Conservation (phyloP, 2,888 invertebrate species). For the Heliconius ismenius region DNA sequence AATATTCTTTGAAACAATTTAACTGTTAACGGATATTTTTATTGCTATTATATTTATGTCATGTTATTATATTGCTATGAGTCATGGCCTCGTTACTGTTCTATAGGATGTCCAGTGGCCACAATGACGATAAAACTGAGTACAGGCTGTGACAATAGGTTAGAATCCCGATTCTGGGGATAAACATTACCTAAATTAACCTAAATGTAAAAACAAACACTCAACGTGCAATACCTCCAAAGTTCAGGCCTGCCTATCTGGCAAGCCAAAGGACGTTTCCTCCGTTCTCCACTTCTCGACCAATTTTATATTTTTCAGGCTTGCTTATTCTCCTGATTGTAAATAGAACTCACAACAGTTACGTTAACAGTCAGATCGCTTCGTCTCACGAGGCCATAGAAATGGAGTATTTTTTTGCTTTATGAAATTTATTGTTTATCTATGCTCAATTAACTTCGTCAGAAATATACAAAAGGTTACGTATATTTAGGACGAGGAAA, state of each 20-base stretch:
- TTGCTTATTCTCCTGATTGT: too few relatives aligned
- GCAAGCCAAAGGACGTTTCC: too few relatives aligned
- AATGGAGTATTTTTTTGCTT: background rate
- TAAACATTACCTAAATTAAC: too few relatives aligned
- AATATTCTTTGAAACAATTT: slow-evolving; percentile 46
- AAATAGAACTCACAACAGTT: too few relatives aligned
- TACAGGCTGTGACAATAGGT: background rate
- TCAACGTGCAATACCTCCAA: too few relatives aligned
- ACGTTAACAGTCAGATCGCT: too few relatives aligned
- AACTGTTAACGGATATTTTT: slow-evolving; percentile 45
- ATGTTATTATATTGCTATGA: slow-evolving; percentile 21
- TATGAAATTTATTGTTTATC: background rate
- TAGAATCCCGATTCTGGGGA: too few relatives aligned
- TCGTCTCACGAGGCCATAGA: too few relatives aligned
- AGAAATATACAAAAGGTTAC: background rate
- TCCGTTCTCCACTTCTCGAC: too few relatives aligned
- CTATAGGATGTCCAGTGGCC: background rate
- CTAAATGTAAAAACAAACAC: too few relatives aligned
- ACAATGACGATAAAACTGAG: background rate
- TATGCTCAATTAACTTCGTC: background rate
- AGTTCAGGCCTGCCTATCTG: too few relatives aligned
- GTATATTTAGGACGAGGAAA: background rate
- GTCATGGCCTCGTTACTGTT: slow-evolving; percentile 8
- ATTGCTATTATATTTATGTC: slow-evolving; percentile 20
- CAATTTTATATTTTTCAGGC: too few relatives aligned